Evolutionary conservation across 2,113 vertebrate genomes (phyloP), one percentile per base, ranked within the genome.

Genomic region (Trachemys scripta): DNA sequence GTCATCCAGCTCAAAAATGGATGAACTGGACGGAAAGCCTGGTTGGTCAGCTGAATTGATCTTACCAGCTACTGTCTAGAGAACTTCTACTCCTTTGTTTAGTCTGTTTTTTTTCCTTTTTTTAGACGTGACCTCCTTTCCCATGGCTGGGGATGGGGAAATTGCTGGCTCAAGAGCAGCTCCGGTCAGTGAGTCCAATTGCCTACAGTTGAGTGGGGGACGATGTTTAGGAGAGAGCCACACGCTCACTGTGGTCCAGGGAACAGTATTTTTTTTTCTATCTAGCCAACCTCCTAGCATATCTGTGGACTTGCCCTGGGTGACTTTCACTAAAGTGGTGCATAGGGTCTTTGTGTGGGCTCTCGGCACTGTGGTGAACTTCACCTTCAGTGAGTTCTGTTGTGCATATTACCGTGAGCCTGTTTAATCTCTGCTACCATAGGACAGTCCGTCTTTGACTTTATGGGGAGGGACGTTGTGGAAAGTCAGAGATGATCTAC

Each of bases 1-100:
- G 95, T 94, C 85, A 8, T 0, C 87, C 94, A 91, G 95, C 95
- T 97, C 96, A 96, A 90, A 96, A 97, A 96, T 94, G 87, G 82
- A 95, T 95, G 93, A 95, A 87, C 92, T 91, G 96, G 96, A 90
- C 94, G 89, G 85, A 62, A 89, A 93, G 93, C 93, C 90, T 94
- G 80, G 57, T 94, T 78, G 72, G 85, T 81, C 47, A n/a, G 20
- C 29, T 6, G 17, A 51, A 35, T 6, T 35, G 31, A 91, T 92
- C 87, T 97, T 94, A 90, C 90, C 92, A 97, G 38, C 7, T 45
- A 42, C 75, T 78, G 92, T 83, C 92, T 94, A 93, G 89, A 94
- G 89, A 97, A 94, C 94, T 89, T 92, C 90, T 90, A 90, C 93
- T 86, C 76, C 80, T 94, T 50, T 95, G 87, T 95, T 96, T 72